These are phyloP conservation scores for Cataglyphis albicans DNA, from an alignment of 2,888 invertebrate species.

Conservation along the genomic window DNA sequence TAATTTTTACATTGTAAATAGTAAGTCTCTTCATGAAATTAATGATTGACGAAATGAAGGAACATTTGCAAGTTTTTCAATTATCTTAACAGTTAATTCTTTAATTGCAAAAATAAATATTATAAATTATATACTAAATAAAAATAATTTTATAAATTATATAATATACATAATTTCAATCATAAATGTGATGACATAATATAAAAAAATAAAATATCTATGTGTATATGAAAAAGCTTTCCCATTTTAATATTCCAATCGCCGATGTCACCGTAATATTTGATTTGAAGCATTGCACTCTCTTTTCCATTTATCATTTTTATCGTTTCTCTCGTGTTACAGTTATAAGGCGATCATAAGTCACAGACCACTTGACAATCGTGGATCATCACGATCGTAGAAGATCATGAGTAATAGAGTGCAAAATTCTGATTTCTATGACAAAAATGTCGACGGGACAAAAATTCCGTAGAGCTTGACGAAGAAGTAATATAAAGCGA, in stretches of 20 bases:
- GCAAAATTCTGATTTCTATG: conserved; percentile 41
- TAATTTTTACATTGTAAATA: not conserved
- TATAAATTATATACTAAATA: not conserved
- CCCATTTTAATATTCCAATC: not conserved
- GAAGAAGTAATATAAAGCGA: conserved; percentile 31
- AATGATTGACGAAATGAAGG: not conserved
- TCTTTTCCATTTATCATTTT: not conserved
- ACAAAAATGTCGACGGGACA: conserved; percentile 38
- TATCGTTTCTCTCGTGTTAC: not conserved
- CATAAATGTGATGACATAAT: not conserved
- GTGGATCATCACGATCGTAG: conserved; percentile 13
- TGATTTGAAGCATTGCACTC: not conserved
- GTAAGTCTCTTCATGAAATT: not conserved
- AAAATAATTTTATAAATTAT: not conserved
- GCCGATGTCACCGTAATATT: not conserved
- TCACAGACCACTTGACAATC: not conserved
- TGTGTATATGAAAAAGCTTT: not conserved
- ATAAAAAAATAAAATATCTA: not conserved
- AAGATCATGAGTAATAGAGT: conserved; percentile 40
- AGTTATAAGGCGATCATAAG: conserved; percentile 1
- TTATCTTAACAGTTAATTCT: not conserved
- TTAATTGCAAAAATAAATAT: not conserved
- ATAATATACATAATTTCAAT: not conserved
- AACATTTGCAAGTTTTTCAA: not conserved
- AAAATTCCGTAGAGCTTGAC: conserved; percentile 45